phyloP scores from a whole-genome alignment of 1,140 invertebrate species.

The Pissodes strobi region DNA sequence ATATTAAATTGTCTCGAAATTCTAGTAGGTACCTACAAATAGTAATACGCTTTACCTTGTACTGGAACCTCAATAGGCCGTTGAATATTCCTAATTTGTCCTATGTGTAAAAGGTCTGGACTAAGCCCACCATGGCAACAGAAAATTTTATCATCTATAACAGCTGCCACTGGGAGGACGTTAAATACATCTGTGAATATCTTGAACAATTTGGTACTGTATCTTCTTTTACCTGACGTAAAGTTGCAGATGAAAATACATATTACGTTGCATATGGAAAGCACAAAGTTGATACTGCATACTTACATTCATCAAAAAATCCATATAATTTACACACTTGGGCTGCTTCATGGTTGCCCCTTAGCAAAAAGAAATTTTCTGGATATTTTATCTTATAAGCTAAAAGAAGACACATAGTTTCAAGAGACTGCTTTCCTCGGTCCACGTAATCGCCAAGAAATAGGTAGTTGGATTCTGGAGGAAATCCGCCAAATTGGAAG shows the following conservation, averaged over 20 bases:
- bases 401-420: constrained; percentile 83
- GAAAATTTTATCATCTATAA: constrained; percentile 86
- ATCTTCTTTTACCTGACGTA: constrained; percentile 68
- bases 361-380: constrained; percentile 86
- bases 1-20: too few species aligned
- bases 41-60: too few species aligned
- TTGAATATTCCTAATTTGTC: constrained; percentile 71
- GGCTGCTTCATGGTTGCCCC: constrained; percentile 86
- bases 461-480: constrained; percentile 92
- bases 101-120: constrained; percentile 73
- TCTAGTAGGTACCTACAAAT: too few species aligned
- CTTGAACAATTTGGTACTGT: constrained; percentile 85
- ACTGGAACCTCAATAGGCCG: constrained; percentile 72
- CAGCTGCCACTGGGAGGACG: constrained; percentile 81
- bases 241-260: constrained; percentile 7
- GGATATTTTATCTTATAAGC: constrained; percentile 96
- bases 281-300: neutral
- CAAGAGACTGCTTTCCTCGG: constrained; percentile 82
- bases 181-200: constrained; percentile 86
- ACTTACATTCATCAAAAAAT: constrained; percentile 79
- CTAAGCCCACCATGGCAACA: constrained; percentile 84
- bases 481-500: constrained; percentile 97
- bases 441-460: constrained; percentile 94
- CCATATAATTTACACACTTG: constrained; percentile 84
- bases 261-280: neutral